A percentile compares a stretch with the other conserved stretches of the same genome.
These are phyloP conservation scores for Lophotis ruficrista DNA, from an alignment of 2,113 vertebrate species.

Conservation along the genomic window DNA sequence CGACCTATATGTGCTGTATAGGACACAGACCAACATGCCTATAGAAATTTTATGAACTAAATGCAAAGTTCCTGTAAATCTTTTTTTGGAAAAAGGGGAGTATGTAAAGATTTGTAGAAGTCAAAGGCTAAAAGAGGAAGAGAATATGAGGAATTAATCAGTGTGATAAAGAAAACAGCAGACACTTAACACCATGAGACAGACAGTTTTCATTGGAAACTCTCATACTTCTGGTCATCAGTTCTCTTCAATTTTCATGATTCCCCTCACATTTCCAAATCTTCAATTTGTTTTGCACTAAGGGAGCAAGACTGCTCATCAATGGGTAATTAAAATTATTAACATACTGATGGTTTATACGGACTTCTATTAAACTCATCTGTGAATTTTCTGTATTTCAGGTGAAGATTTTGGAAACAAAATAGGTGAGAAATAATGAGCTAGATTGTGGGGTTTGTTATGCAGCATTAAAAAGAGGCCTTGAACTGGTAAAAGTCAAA, in stretches of 20 bases:
- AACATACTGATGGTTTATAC: background rate
- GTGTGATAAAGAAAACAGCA: background rate
- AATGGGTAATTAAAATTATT: background rate
- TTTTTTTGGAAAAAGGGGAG: background rate
- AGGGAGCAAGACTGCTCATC: background rate
- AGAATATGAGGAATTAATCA: background rate
- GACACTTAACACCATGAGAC: background rate
- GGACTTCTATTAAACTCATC: background rate
- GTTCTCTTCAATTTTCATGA: background rate
- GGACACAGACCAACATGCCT: background rate
- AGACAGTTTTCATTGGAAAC: background rate
- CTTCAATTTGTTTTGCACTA: background rate
- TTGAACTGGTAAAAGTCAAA: background rate
- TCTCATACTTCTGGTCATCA: background rate
- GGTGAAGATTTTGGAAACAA: background rate
- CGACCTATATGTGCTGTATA: background rate
- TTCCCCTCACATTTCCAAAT: background rate
- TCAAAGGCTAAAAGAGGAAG: background rate
- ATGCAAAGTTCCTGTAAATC: background rate
- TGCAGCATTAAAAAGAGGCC: background rate
- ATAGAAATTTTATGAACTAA: background rate
- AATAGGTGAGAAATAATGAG: background rate
- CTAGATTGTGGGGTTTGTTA: background rate
- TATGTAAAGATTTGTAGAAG: background rate
- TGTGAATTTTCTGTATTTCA: background rate